Evolutionary conservation across 1,140 invertebrate genomes (phyloP).

Genomic region (Megathymus violae): DNA sequence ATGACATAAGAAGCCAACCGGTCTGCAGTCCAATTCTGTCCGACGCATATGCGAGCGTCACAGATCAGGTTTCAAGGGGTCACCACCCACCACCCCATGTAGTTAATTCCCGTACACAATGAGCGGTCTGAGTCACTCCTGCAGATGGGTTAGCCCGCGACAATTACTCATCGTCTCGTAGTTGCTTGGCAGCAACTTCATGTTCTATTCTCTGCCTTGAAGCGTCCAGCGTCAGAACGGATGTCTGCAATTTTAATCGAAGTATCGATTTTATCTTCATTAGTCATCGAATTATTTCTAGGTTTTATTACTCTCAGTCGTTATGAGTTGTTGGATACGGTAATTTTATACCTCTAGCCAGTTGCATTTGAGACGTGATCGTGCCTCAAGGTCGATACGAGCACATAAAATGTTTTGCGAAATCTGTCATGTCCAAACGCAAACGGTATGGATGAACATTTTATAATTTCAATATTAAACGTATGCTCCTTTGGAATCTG

Average conservation of each 20-base stretch:
- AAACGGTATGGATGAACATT: no score
- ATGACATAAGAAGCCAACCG: constrained; percentile 18
- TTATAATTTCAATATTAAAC: no score
- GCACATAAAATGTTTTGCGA: neutral
- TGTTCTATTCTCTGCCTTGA: constrained; percentile 63
- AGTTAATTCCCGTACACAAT: constrained; percentile 43
- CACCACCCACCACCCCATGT: constrained; percentile 33
- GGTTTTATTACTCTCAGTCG: constrained; percentile 35
- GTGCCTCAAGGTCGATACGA: neutral
- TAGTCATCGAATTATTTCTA: constrained; percentile 48
- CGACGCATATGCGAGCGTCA: constrained; percentile 28
- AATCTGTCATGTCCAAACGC: neutral
- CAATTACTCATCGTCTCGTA: constrained; percentile 45
- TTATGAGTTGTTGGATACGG: constrained; percentile 26
- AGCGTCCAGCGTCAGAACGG: constrained; percentile 41
- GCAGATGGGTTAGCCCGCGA: constrained; percentile 35
- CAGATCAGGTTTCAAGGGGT: constrained; percentile 37
- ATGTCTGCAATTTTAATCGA: constrained; percentile 29
- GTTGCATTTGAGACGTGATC: constrained; percentile 5
- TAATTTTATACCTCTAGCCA: constrained; percentile 12
- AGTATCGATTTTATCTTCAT: constrained; percentile 38
- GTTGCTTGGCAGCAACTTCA: constrained; percentile 49
- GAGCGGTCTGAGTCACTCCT: constrained; percentile 38
- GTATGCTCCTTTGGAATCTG: no score
- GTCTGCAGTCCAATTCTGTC: constrained; percentile 23